Conservation (phyloP, 2,888 invertebrate species). For the Nipponacmea schrenckii region DNA sequence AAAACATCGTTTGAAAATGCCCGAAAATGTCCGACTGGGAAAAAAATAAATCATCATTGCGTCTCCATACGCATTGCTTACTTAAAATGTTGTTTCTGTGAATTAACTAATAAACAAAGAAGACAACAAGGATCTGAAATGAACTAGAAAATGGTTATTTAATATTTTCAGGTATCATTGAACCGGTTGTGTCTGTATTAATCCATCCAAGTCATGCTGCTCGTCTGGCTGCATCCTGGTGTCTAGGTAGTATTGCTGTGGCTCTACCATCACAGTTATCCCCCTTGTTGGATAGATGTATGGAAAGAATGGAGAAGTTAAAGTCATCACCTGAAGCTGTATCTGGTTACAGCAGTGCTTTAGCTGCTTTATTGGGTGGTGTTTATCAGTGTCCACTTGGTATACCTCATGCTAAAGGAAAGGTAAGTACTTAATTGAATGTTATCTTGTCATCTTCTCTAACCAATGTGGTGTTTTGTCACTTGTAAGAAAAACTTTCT, state of each 20-base stretch:
- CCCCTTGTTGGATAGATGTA: conserved; percentile 83
- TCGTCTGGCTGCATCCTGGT: conserved; percentile 93
- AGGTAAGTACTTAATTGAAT: conserved; percentile 72
- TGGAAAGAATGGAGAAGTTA: conserved; percentile 73
- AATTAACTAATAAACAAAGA: too few relatives aligned
- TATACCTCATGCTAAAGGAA: conserved; percentile 95
- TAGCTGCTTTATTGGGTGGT: conserved; percentile 89
- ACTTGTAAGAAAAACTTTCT: too few relatives aligned
- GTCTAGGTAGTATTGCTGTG: conserved; percentile 88
- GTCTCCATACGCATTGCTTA: too few relatives aligned
- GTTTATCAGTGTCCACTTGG: conserved; percentile 79
- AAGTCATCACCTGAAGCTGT: conserved; percentile 81
- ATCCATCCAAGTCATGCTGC: conserved; percentile 95
- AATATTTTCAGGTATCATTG: conserved; percentile 74
- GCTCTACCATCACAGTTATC: conserved; percentile 95
- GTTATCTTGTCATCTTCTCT: not conserved
- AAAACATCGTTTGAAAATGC: too few relatives aligned
- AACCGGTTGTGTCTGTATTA: conserved; percentile 84
- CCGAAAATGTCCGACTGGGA: too few relatives aligned
- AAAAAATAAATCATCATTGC: too few relatives aligned
- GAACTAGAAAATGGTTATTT: not conserved
- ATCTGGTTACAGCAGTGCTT: conserved; percentile 86
- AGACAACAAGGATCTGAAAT: too few relatives aligned
- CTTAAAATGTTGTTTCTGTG: too few relatives aligned
- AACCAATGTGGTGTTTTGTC: too few relatives aligned